Evolutionary conservation across 1,140 invertebrate genomes (phyloP).

Genomic region (Drosophila watanabei): DNA sequence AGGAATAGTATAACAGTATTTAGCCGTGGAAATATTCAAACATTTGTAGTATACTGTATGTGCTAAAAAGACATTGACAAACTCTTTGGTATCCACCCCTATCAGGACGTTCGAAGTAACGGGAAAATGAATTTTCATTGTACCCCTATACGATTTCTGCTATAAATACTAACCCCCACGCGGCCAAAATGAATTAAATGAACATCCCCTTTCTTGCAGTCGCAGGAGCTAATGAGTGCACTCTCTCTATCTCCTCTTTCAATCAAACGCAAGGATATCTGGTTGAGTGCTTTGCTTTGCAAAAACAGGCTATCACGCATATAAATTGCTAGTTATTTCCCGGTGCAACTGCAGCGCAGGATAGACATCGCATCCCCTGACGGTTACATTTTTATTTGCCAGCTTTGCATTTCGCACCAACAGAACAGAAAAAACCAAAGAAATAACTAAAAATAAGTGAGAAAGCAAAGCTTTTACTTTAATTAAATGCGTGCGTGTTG

Average conservation of each 20-base stretch:
- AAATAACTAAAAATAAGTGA: conserved; percentile 34
- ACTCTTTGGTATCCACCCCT: not conserved
- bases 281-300: conserved; percentile 3
- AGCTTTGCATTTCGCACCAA: conserved; percentile 51
- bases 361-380: conserved; percentile 62
- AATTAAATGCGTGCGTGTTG: conserved; percentile 81
- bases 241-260: conserved; percentile 12
- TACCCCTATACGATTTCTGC: not conserved
- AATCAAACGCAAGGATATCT: conserved; percentile 6
- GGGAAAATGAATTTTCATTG: not conserved
- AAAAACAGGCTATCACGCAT: conserved; percentile 49
- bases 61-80: not conserved
- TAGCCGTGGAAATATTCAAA: not conserved
- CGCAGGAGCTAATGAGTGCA: conserved; percentile 5
- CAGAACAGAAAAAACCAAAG: conserved; percentile 33
- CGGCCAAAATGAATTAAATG: conserved; percentile 1
- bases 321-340: conserved; percentile 78
- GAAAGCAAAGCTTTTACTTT: conserved; percentile 80
- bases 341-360: conserved; percentile 44
- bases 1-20: not conserved
- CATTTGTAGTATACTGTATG: not conserved
- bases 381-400: conserved; percentile 54
- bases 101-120: not conserved
- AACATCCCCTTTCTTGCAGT: not conserved
- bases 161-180: not conserved